Evolutionary conservation across 2,797 vertebrate genomes (phyloP).

Genomic region (Paramormyrops hopkinsi): DNA sequence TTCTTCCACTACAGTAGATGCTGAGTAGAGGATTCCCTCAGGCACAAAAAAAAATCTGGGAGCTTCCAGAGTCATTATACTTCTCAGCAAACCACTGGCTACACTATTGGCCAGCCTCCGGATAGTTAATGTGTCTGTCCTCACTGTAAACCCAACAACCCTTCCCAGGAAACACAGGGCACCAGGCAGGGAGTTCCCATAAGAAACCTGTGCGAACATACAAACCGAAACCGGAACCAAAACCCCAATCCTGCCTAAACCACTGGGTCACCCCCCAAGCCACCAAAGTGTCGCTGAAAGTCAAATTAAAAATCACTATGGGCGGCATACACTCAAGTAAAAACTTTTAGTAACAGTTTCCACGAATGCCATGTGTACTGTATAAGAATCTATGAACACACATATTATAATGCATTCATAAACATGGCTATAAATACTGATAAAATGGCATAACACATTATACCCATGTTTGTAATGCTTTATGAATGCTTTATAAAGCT

Average conservation of each 20-base stretch:
- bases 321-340: not conserved
- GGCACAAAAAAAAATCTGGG: not conserved
- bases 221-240: not conserved
- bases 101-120: not conserved
- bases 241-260: not conserved
- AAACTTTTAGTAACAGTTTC: not conserved
- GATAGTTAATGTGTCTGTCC: not conserved
- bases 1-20: not conserved
- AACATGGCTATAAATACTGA: not conserved
- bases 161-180: not conserved
- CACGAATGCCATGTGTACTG: not conserved
- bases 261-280: not conserved
- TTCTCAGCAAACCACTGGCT: not conserved
- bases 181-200: not conserved
- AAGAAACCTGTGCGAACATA: not conserved
- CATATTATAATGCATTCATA: not conserved
- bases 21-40: not conserved
- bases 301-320: not conserved
- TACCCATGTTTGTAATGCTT: not conserved
- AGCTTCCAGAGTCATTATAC: not conserved
- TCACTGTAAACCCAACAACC: not conserved
- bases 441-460: not conserved
- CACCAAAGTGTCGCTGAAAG: not conserved
- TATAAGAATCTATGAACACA: not conserved
- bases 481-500: not conserved